Base-by-base conservation (phyloP, 1,140 invertebrate genomes). In the Drosophila prosaltans region DNA sequence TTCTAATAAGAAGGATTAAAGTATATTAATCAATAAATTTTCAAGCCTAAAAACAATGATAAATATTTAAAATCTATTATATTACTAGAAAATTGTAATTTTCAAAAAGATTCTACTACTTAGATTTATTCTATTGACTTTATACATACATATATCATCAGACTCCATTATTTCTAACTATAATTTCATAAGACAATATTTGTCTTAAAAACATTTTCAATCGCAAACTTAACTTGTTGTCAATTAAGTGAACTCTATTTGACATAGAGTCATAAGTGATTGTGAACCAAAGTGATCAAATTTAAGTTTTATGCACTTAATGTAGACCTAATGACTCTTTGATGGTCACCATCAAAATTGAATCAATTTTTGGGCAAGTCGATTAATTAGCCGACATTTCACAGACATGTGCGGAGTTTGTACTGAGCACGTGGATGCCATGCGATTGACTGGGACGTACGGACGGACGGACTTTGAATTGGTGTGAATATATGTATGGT, bases 341-440 rank as follows among this genome's bases (percentile, higher is more conserved):
- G 84, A 83, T 89, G 74, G 83, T 83, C 65, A 82, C 78, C 80
- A 89, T 89, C 84, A 89, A 89, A 89, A 76, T 78, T 74, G 84
- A 89, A 89, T 89, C 84, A 89, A 84, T 80, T 81, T 59, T 59
- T 39, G 57, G 57, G 84, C 74, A 83, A 89, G 84, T 89, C 84
- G 84, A 89, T 89, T 89, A 89, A 89, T 89, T 84, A 89, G 80
- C 57, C 58, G 40, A 65, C 59, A 57, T 58, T 26, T 30, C 40
- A 65, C 41, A 39, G 21, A 65, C 43, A 60, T 32, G 57, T 66
- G 57, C 36, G 63, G 60, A 57, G 43, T 58, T 60, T 66, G 28
- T 64, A 54, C 32, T 63, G 51, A 85, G 82, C 82, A 86, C 82
- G 82, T 86, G 82, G 80, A 81, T 77, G 65, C 24, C 62, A 75